These are phyloP conservation scores for Excalfactoria chinensis DNA, from an alignment of 2,113 vertebrate species.

Conservation along the genomic window DNA sequence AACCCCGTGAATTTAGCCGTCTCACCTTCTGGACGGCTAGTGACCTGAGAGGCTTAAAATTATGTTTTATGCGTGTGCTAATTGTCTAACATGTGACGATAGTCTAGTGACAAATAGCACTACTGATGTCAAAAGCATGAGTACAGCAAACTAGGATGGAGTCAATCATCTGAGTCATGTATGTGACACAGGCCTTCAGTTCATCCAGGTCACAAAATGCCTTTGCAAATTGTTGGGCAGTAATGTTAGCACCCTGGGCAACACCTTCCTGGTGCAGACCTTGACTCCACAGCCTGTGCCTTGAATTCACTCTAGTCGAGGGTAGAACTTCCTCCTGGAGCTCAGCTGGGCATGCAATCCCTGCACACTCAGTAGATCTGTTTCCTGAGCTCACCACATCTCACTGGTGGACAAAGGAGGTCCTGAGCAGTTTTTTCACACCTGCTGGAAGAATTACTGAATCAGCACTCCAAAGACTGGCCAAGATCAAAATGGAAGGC, in stretches of 20 bases:
- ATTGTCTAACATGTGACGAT: not conserved
- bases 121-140: not conserved
- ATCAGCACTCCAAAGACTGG: not conserved
- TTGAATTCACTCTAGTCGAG: not conserved
- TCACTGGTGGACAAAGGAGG: not conserved
- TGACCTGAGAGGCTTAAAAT: not conserved
- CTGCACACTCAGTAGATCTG: accelerated
- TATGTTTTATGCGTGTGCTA: not conserved
- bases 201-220: accelerated
- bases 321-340: not conserved
- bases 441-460: not conserved
- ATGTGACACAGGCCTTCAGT: not conserved
- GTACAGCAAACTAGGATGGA: not conserved
- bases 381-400: not conserved
- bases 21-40: not conserved
- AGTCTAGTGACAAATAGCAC: not conserved
- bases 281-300: not conserved
- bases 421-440: not conserved
- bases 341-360: not conserved
- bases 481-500: not conserved
- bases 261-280: not conserved
- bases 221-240: not conserved
- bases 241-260: accelerated
- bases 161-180: not conserved
- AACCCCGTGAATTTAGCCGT: not conserved